Percentiles rank a stretch among this genome's conserved stretches.
These are phyloP conservation scores for Apis dorsata DNA, from an alignment of 1,140 invertebrate species.

Conservation along the genomic window DNA sequence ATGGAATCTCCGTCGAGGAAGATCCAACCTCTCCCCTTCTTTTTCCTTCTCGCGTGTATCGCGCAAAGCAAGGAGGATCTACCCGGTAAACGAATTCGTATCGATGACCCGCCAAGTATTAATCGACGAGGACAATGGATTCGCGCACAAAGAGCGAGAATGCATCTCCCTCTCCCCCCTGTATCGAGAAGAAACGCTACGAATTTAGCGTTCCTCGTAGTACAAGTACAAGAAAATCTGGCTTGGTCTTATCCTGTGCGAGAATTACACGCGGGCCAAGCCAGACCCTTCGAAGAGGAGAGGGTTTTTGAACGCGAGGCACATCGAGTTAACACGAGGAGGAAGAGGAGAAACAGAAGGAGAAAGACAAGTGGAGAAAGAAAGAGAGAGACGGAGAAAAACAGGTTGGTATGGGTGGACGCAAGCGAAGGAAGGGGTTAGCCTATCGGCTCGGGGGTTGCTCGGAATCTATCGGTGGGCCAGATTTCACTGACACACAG, in stretches of 20 bases:
- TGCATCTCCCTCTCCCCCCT: background rate
- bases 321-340: background rate
- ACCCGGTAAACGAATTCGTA: constrained; percentile 23
- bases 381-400: background rate
- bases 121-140: constrained; percentile 27
- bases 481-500: constrained; percentile 62
- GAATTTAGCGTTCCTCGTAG: constrained; percentile 27
- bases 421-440: constrained; percentile 6
- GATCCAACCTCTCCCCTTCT: background rate
- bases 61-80: too few relatives aligned
- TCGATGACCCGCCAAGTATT: constrained; percentile 10
- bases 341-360: background rate
- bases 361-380: background rate
- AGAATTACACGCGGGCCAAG: background rate
- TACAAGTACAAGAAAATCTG: background rate
- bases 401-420: too few relatives aligned
- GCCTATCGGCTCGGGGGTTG: constrained; percentile 63
- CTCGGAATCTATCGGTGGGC: constrained; percentile 65
- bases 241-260: constrained; percentile 33
- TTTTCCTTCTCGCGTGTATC: background rate
- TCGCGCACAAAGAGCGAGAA: constrained; percentile 39
- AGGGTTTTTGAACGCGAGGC: background rate
- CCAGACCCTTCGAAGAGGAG: background rate
- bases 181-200: constrained; percentile 24
- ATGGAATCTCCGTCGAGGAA: background rate